phyloP scores from a whole-genome alignment of 2,797 vertebrate species.

The Allobates femoralis region DNA sequence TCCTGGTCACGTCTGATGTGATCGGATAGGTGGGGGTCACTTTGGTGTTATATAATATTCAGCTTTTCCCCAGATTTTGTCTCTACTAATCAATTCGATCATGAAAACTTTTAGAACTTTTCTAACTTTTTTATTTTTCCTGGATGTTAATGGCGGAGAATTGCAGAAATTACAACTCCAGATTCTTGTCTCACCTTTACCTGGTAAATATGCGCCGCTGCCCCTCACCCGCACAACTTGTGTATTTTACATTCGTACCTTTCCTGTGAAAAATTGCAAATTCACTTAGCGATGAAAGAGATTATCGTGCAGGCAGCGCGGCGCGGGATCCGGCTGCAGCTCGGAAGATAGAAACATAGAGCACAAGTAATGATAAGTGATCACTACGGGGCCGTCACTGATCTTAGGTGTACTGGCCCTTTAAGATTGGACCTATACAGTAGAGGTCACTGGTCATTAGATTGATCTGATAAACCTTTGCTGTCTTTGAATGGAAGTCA shows the following conservation, averaged over 20 bases:
- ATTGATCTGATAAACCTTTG: background rate
- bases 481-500: background rate
- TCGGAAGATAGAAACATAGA: background rate
- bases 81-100: too few relatives aligned
- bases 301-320: background rate
- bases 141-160: background rate
- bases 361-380: background rate
- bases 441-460: background rate
- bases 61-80: too few relatives aligned
- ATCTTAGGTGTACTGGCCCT: background rate
- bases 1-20: too few relatives aligned
- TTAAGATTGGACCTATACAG: background rate
- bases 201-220: conserved; percentile 11
- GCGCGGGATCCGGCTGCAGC: background rate
- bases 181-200: conserved; percentile 26
- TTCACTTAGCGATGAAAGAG: background rate
- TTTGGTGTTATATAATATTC: too few relatives aligned
- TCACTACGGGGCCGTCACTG: background rate
- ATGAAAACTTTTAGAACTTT: too few relatives aligned
- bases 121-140: too few relatives aligned
- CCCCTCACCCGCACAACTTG: background rate
- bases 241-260: conserved; percentile 19
- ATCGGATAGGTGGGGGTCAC: too few relatives aligned
- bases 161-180: background rate
- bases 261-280: conserved; percentile 8